Evolutionary conservation across 2,888 invertebrate genomes (phyloP), one percentile per base, ranked within the genome.

Genomic region (Eupeodes luniger): DNA sequence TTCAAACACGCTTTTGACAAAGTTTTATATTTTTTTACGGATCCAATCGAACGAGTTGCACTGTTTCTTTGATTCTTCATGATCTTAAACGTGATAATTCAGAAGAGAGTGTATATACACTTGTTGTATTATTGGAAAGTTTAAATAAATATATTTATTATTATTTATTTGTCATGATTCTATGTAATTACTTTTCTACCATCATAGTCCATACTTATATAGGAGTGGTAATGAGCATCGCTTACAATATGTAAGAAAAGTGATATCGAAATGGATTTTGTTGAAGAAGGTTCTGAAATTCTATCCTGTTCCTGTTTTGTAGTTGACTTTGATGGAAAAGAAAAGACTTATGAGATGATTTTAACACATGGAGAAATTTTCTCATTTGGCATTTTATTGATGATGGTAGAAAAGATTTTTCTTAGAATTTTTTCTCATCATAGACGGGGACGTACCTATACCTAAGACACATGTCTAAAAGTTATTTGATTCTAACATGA

Each of bases 141-240:
- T 72, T 49, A n/a, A 27, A 59, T 59, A 72, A 27, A 55, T 16
- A 19, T 83, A 59, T 66, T 49, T 67, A 69, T 76, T 70, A 70
- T 57, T 70, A 36, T 57, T 72, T 85, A 85, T 80, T 72, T 76
- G 85, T 72, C 66, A 85, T 81, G 76, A 85, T 85, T 77, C 76
- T 59, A 77, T 72, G 61, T 59, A 70, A 85, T 85, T 85, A 81
- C 49, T 40, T 10, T 9, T 19, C 47, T 47, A 36, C 67, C 9
- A 11, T 27, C 27, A 27, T 27, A 59, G 72, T 0, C 70, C 74
- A 59, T 77, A 70, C 70, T 86, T 76, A 76, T 76, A 76, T 3
- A 27, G 82, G 70, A 75, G 82, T 70, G 75, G 86, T 82, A 86
- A 86, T 86, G 86, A 82, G 70, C 51, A 70, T 76, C 79, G 27